phyloP scores from a whole-genome alignment of 2,888 invertebrate species.

The Marronus borbonicus region DNA sequence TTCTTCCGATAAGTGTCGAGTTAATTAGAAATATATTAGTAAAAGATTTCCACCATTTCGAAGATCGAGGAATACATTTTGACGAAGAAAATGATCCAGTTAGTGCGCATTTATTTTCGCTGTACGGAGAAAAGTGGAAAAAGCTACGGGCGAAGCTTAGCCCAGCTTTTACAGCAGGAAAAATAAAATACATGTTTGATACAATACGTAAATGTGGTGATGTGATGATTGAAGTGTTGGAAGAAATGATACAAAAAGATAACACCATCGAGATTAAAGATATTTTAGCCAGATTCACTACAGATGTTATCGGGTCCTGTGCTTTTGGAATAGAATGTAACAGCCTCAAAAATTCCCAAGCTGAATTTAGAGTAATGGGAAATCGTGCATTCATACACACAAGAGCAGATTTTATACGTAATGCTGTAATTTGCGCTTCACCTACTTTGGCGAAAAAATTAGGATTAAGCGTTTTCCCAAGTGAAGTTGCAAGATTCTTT shows the following conservation, averaged over 20 bases:
- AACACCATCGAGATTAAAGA: slow-evolving; percentile 64
- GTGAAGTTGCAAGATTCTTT: slow-evolving; percentile 57
- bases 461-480: slow-evolving; percentile 55
- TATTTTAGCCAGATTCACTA: slow-evolving; percentile 73
- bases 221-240: slow-evolving; percentile 69
- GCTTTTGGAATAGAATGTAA: slow-evolving; percentile 75
- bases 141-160: slow-evolving; percentile 75
- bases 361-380: slow-evolving; percentile 68
- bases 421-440: slow-evolving; percentile 57
- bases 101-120: slow-evolving; percentile 73
- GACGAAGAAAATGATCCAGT: slow-evolving; percentile 75
- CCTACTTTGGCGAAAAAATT: slow-evolving; percentile 58
- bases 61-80: slow-evolving; percentile 75
- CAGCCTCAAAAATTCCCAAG: slow-evolving; percentile 71
- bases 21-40: slow-evolving; percentile 75
- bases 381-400: slow-evolving; percentile 57
- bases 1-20: slow-evolving; percentile 77
- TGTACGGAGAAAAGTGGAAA: slow-evolving; percentile 75
- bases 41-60: slow-evolving; percentile 77
- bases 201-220: slow-evolving; percentile 73
- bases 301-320: slow-evolving; percentile 75
- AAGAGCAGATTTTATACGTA: slow-evolving; percentile 54
- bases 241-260: slow-evolving; percentile 39
- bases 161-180: slow-evolving; percentile 77
- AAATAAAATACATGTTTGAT: slow-evolving; percentile 76